Evolutionary conservation across 2,113 vertebrate genomes (phyloP), one percentile per base, ranked within the genome.

Genomic region (Myrmecophaga tridactyla): DNA sequence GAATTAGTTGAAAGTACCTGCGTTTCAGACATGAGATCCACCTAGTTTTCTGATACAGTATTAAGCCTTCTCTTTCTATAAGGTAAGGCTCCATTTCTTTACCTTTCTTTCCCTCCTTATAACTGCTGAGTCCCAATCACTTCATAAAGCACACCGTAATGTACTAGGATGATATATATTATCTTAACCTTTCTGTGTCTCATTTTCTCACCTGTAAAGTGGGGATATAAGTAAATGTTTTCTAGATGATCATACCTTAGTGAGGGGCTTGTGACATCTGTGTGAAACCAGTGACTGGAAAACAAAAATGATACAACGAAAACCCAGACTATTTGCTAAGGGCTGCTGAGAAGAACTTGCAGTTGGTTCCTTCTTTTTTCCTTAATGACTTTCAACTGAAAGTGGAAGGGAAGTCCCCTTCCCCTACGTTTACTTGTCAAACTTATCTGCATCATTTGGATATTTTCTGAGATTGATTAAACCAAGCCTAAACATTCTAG

Each of bases 211-310:
- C 1, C 56, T 58, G 20, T 58, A 58, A 7, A 58, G 20, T 58
- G 17, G 53, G 56, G 20, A 58, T 58, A 21, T 23, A 20, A 48
- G 14, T 6, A 56, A 25, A 6, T 73, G 65, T 34, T 76, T 91
- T 83, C 46, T 82, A 73, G 63, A 78, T 89, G 62, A 77, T 60
- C 12, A 39, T 34, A 72, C 4, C 67, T 94, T 62, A 75, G 43
- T 43, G 63, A 92, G 34, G n/a, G 51, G 23, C 34, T 93, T 92
- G 34, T 53, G n/a, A 85, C 7, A 21, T 70, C 39, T 92, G 15
- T 90, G 63, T 90, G n/a, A 87, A 92, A 88, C 31, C 63, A 93
- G 48, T 69, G 60, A 76, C 76, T 67, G 31, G 65, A 51, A 86
- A 93, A 89, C 34, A 48, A 75, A 88, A n/a, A 14, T 0, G 7